Evolutionary conservation across 2,113 vertebrate species (phyloP).

Genomic region (Orthonyx spaldingii): DNA sequence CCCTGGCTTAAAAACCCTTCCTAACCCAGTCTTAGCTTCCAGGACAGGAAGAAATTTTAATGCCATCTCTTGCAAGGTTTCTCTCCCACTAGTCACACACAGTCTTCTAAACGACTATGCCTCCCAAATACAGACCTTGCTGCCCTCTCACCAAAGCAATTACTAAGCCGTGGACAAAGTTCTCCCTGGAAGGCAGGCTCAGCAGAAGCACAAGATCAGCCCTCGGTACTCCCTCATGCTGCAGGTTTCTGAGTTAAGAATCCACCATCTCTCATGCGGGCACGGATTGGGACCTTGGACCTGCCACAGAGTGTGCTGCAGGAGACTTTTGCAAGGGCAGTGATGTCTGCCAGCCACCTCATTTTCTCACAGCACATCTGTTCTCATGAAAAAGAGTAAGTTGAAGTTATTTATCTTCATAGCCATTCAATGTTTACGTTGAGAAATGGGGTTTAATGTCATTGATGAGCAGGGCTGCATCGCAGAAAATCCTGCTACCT

Average conservation of each 20-base stretch:
- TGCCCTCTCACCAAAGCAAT: background rate
- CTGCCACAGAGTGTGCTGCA: rapidly evolving
- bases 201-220: rapidly evolving
- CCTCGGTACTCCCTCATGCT: background rate
- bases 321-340: background rate
- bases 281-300: rapidly evolving
- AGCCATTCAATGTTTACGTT: background rate
- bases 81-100: background rate
- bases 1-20: background rate
- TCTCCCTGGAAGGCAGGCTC: background rate
- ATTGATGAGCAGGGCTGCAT: background rate
- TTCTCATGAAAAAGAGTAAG: background rate
- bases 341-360: background rate
- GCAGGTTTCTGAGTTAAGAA: background rate
- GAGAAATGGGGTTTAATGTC: background rate
- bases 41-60: background rate
- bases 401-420: background rate
- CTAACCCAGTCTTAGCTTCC: background rate
- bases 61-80: background rate
- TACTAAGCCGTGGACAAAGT: background rate
- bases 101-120: background rate
- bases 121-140: background rate
- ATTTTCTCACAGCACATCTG: background rate
- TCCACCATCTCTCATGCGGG: background rate
- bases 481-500: background rate